Percentiles rank a stretch among this genome's conserved stretches.
These are phyloP conservation scores for Aix galericulata DNA, from an alignment of 2,113 vertebrate genomes.

Conservation along the genomic window DNA sequence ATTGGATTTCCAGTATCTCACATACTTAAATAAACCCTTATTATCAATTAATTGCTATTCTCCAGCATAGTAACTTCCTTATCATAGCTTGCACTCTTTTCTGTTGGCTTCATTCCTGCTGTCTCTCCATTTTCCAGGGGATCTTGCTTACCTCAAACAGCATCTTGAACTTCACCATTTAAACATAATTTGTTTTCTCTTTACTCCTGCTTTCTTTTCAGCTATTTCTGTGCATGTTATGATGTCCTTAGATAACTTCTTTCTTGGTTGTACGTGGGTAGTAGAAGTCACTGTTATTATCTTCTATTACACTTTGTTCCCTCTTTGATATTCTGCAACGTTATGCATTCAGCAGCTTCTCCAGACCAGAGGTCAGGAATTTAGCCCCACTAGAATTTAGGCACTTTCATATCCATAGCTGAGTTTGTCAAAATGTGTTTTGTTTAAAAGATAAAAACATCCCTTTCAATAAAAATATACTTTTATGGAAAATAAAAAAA, in stretches of 20 bases:
- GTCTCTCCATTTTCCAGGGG: slow-evolving; percentile 29
- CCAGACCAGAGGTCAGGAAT: slow-evolving; percentile 47
- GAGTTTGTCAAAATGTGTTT: slow-evolving; percentile 12
- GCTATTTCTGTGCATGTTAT: neutral
- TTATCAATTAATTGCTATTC: slow-evolving; percentile 39
- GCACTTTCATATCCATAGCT: neutral
- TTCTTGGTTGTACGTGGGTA: slow-evolving; percentile 1
- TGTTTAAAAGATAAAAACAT: slow-evolving; percentile 5
- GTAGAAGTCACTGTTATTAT: slow-evolving; percentile 47
- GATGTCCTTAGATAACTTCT: slow-evolving; percentile 52
- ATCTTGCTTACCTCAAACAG: slow-evolving; percentile 43
- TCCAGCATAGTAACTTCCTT: slow-evolving; percentile 10
- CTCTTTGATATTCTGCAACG: slow-evolving; percentile 22
- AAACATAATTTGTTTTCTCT: slow-evolving; percentile 42
- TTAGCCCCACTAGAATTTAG: neutral
- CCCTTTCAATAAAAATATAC: neutral
- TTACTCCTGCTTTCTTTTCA: slow-evolving; percentile 26
- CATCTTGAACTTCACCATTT: slow-evolving; percentile 15
- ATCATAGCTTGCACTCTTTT: slow-evolving; percentile 40
- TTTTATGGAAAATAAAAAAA: neutral
- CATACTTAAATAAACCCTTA: slow-evolving; percentile 26
- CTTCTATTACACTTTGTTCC: slow-evolving; percentile 40
- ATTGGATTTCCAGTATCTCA: neutral
- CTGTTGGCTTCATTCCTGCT: slow-evolving; percentile 28
- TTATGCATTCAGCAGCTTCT: slow-evolving; percentile 30